These are phyloP conservation scores for Darevskia nairensis DNA, from an alignment of 2,797 vertebrate genomes.

Conservation along the genomic window DNA sequence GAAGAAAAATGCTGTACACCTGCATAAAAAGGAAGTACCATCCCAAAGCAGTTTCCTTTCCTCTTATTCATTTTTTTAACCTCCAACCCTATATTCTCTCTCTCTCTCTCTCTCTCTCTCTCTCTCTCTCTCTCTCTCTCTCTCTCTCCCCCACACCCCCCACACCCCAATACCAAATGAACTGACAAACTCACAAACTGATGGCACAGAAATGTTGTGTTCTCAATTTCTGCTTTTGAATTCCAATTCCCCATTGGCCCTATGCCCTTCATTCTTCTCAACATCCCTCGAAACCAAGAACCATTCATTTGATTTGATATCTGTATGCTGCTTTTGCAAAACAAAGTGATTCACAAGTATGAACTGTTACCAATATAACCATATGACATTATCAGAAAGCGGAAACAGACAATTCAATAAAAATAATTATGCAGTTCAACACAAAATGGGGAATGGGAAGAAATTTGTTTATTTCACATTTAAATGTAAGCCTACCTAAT, in stretches of 20 bases:
- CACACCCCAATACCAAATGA: neutral
- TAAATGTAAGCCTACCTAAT: no score
- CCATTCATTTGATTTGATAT: no score
- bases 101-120: neutral
- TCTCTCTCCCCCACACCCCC: neutral
- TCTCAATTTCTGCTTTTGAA: neutral
- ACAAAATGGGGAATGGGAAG: no score
- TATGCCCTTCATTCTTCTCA: neutral
- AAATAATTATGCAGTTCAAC: no score
- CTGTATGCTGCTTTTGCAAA: no score
- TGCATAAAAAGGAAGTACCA: neutral
- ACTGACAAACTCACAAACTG: conserved; percentile 20
- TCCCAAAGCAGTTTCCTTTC: neutral
- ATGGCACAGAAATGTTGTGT: neutral
- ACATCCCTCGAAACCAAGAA: neutral
- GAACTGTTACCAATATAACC: no score
- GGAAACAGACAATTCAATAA: no score
- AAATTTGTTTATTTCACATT: no score
- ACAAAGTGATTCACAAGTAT: no score
- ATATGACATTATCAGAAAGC: no score
- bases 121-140: neutral
- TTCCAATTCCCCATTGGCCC: neutral
- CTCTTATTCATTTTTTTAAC: neutral
- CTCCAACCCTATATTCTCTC: neutral
- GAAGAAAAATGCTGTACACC: conserved; percentile 1